phyloP scores from a whole-genome alignment of 2,888 invertebrate species.

The Pterostichus niger region DNA sequence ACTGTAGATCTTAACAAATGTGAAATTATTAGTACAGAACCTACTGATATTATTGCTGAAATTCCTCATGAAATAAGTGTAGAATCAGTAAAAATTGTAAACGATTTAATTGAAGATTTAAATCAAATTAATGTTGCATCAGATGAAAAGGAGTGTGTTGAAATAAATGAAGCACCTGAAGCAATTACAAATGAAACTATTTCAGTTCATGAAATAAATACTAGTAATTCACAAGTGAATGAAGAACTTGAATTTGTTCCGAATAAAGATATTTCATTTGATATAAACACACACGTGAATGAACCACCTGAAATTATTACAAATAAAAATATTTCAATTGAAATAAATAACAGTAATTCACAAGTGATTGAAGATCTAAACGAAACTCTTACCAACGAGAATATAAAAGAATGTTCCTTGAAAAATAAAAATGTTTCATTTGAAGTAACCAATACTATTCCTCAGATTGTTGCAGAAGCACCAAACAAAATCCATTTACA shows the following conservation, averaged over 20 bases:
- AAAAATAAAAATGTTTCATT: not conserved
- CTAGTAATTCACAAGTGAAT: too few species aligned
- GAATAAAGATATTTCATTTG: too few species aligned
- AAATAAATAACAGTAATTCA: conserved; percentile 13
- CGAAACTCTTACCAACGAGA: not conserved
- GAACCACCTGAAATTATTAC: not conserved
- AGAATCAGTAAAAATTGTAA: not conserved
- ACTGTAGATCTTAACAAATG: not conserved
- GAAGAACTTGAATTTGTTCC: too few species aligned
- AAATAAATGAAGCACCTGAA: not conserved
- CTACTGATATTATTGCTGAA: not conserved
- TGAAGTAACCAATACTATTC: not conserved
- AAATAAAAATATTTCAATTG: conserved; percentile 16
- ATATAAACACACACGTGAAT: not conserved
- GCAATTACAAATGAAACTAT: conserved; percentile 1
- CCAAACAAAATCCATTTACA: not conserved
- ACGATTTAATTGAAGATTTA: not conserved
- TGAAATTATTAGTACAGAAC: not conserved
- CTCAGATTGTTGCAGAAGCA: not conserved
- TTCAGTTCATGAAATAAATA: too few species aligned
- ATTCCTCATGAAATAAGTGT: not conserved
- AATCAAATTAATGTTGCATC: not conserved
- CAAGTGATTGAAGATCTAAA: not conserved
- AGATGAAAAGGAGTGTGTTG: too few species aligned
- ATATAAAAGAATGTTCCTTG: not conserved